A percentile compares a stretch with the other conserved stretches of the same genome.
Conservation (phyloP, 2,888 invertebrate species). For the Macaria notata region DNA sequence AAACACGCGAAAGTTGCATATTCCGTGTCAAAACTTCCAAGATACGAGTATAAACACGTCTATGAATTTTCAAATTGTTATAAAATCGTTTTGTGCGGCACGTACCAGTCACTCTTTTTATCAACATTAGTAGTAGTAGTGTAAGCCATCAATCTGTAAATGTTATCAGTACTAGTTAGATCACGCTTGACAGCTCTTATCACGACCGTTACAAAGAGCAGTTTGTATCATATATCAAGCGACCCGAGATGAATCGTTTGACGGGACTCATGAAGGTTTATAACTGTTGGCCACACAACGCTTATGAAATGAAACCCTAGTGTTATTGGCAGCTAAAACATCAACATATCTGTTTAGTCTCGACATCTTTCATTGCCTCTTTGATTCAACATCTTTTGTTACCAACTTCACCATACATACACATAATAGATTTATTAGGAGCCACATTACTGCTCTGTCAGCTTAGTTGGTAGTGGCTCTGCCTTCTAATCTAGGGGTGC, state of each 20-base stretch:
- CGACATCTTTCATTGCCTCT: constrained; percentile 5
- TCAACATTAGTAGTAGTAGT: constrained; percentile 20
- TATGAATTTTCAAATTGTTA: constrained; percentile 12
- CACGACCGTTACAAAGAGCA: constrained; percentile 29
- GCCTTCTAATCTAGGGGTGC: too few relatives aligned
- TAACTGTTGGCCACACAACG: constrained; percentile 15
- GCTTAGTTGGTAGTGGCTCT: too few relatives aligned
- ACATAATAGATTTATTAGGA: too few relatives aligned
- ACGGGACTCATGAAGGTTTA: constrained; percentile 9
- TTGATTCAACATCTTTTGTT: constrained; percentile 3
- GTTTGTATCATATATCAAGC: constrained; percentile 21
- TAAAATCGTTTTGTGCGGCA: constrained; percentile 14
- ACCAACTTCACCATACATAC: not conserved
- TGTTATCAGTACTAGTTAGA: constrained; percentile 34
- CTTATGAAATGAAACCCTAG: constrained; percentile 16
- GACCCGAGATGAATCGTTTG: constrained; percentile 16
- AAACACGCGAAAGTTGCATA: constrained; percentile 23
- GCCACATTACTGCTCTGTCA: too few relatives aligned
- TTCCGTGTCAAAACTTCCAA: constrained; percentile 21
- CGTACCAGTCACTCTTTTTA: constrained; percentile 15
- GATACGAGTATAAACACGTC: constrained; percentile 15
- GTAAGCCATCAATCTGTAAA: constrained; percentile 30
- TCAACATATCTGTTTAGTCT: constrained; percentile 28
- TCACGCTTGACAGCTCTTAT: constrained; percentile 36
- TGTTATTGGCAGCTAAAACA: constrained; percentile 12